A percentile compares a stretch with the other conserved stretches of the same genome.
Evolutionary conservation across 2,113 vertebrate species (phyloP).

Genomic region (Xyliphius kryptos): DNA sequence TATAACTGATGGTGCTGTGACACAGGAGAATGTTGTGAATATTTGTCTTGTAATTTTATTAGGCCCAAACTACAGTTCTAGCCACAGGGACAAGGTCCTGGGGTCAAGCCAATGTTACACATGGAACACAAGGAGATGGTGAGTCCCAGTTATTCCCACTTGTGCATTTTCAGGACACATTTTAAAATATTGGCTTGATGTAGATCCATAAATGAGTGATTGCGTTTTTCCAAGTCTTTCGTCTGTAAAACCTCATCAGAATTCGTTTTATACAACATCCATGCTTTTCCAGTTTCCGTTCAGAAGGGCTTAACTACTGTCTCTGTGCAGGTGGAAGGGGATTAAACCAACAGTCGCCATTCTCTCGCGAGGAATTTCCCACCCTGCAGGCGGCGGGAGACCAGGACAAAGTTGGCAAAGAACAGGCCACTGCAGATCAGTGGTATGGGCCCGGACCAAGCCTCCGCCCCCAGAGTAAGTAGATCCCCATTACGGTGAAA

Average conservation of each 20-base stretch:
- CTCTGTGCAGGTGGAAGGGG: slow-evolving; percentile 84
- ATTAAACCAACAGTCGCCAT: slow-evolving; percentile 93
- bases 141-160: slow-evolving; percentile 43
- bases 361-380: slow-evolving; percentile 99
- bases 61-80: slow-evolving; percentile 69
- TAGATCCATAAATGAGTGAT: no score
- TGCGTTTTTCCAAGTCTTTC: no score
- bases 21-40: no score
- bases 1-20: no score
- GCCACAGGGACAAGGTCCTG: slow-evolving; percentile 82
- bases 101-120: slow-evolving; percentile 90
- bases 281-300: background rate
- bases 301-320: background rate
- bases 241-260: no score
- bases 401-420: slow-evolving; percentile 91
- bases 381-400: slow-evolving; percentile 96
- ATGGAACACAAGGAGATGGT: slow-evolving; percentile 92
- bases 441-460: slow-evolving; percentile 96
- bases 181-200: background rate
- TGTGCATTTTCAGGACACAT: background rate
- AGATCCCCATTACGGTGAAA: background rate
- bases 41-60: slow-evolving; percentile 8
- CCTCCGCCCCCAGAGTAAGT: slow-evolving; percentile 93
- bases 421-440: slow-evolving; percentile 92
- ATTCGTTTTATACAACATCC: background rate